A percentile compares a stretch with the other conserved stretches of the same genome.
These are phyloP conservation scores for Acheta domesticus DNA, from an alignment of 2,888 invertebrate genomes.

Conservation along the genomic window DNA sequence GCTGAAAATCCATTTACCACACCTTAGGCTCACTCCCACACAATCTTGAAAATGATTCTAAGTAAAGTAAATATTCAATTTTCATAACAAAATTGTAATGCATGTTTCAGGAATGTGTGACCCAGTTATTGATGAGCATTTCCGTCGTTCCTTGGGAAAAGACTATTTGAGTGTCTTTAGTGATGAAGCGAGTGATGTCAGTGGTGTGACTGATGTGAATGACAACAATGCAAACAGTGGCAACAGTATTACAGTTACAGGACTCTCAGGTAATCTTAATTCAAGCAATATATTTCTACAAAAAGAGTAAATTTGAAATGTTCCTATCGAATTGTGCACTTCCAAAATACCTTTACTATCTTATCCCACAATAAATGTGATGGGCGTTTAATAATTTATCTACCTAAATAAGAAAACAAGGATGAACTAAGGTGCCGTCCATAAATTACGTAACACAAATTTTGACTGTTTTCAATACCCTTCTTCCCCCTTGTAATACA, in stretches of 20 bases:
- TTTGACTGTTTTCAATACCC: too few species aligned
- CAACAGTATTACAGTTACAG: slow-evolving; percentile 37
- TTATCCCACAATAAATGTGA: too few species aligned
- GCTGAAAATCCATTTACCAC: too few species aligned
- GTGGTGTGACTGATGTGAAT: background rate
- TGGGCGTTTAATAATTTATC: too few species aligned
- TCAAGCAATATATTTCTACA: background rate
- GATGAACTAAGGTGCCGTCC: too few species aligned
- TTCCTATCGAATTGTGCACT: background rate
- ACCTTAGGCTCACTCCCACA: too few species aligned
- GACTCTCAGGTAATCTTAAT: slow-evolving; percentile 38
- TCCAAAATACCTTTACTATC: background rate
- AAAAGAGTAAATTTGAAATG: background rate
- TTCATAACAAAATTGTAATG: too few species aligned
- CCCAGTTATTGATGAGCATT: slow-evolving; percentile 93
- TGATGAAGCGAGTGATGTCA: background rate
- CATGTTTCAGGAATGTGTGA: slow-evolving; percentile 63
- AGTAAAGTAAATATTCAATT: too few species aligned
- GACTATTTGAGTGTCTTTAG: slow-evolving; percentile 58
- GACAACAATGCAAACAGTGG: slow-evolving; percentile 23
- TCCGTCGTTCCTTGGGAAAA: slow-evolving; percentile 84
- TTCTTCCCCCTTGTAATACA: too few species aligned
- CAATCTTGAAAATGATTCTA: too few species aligned
- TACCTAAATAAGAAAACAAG: too few species aligned
- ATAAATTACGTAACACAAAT: too few species aligned